phyloP scores from a whole-genome alignment of 2,888 invertebrate species.

The Cepaea hortensis region DNA sequence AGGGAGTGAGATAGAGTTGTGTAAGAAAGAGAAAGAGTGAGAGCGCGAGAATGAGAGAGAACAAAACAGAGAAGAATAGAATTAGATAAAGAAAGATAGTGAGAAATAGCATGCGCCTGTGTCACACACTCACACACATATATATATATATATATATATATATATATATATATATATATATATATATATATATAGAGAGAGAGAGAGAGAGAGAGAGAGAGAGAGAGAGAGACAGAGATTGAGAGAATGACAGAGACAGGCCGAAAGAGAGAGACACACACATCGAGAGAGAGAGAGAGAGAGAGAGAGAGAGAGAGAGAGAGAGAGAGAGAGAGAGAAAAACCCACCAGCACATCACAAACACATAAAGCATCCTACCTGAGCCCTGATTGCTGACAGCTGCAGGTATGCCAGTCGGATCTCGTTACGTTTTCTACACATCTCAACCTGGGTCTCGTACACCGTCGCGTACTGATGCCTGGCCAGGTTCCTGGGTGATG shows the following conservation, averaged over 20 bases:
- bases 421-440: constrained; percentile 95
- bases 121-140: background rate
- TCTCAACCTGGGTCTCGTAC: constrained; percentile 95
- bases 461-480: constrained; percentile 89
- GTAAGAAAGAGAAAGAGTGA: no score
- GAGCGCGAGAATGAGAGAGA: background rate
- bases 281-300: constrained; percentile 10
- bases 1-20: no score
- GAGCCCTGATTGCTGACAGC: constrained; percentile 90
- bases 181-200: no score
- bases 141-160: constrained; percentile 19
- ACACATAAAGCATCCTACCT: constrained; percentile 81
- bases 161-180: background rate
- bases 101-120: background rate
- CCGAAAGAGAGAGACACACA: background rate
- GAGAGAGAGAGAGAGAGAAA: background rate
- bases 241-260: no score
- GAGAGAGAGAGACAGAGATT: no score
- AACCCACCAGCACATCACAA: background rate
- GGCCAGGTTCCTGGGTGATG: constrained; percentile 68
- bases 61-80: no score
- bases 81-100: background rate
- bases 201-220: no score
- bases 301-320: constrained; percentile 2
- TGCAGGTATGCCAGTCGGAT: constrained; percentile 93